phyloP scores from a whole-genome alignment of 2,888 invertebrate species.

The Linhomoeus sp. region DNA sequence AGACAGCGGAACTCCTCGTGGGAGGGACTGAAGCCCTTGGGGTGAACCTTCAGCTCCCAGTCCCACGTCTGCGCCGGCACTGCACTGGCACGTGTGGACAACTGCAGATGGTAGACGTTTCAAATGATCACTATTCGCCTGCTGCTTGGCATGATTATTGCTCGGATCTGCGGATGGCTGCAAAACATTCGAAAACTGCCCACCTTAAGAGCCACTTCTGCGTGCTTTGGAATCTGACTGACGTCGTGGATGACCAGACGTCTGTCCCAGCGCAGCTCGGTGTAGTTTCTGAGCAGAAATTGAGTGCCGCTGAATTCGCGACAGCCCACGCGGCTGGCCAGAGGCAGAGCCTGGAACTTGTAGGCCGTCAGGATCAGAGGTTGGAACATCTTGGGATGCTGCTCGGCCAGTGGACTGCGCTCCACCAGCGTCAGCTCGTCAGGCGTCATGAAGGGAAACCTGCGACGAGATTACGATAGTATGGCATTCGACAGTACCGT shows the following conservation, averaged over 20 bases:
- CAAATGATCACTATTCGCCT: background rate
- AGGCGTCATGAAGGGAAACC: constrained; percentile 87
- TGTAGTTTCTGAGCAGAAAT: constrained; percentile 30
- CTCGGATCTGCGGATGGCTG: too few relatives aligned
- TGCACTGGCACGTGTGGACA: constrained; percentile 30
- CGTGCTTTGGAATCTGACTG: constrained; percentile 17
- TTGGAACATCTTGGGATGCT: constrained; percentile 26
- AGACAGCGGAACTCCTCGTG: constrained; percentile 24
- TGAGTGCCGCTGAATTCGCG: constrained; percentile 25
- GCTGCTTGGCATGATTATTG: too few relatives aligned
- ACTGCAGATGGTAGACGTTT: constrained; percentile 9
- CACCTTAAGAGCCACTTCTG: constrained; percentile 23
- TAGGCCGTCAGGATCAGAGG: constrained; percentile 30
- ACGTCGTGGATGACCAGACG: constrained; percentile 27
- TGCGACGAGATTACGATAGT: constrained; percentile 1
- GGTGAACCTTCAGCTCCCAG: constrained; percentile 31
- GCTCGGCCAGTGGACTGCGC: constrained; percentile 44
- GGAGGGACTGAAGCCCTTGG: constrained; percentile 24
- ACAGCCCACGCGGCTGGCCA: constrained; percentile 23
- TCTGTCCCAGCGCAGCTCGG: constrained; percentile 32
- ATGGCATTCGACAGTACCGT: background rate
- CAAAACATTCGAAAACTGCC: background rate
- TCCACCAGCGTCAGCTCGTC: constrained; percentile 61
- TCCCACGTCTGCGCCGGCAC: constrained; percentile 31
- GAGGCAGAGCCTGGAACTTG: constrained; percentile 31